These are phyloP conservation scores for Ellobius talpinus DNA, from an alignment of 2,113 vertebrate genomes.

Conservation along the genomic window DNA sequence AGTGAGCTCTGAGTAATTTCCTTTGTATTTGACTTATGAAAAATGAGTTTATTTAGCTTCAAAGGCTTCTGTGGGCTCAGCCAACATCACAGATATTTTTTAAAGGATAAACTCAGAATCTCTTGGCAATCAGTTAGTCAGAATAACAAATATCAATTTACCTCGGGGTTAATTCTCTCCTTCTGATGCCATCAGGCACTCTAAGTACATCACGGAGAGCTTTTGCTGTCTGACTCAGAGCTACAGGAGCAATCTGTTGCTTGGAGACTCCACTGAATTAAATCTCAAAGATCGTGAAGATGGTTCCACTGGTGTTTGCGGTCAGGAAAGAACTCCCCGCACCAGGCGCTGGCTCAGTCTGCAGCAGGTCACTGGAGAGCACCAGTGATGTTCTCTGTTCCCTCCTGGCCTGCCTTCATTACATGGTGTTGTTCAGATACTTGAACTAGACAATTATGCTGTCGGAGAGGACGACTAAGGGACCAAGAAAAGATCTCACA, in stretches of 20 bases:
- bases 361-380: neutral
- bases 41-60: conserved; percentile 65
- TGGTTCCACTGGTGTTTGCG: neutral
- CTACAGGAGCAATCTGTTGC: neutral
- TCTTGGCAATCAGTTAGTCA: conserved; percentile 49
- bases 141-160: conserved; percentile 49
- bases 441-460: neutral
- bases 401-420: conserved; percentile 11
- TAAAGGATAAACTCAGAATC: conserved; percentile 61
- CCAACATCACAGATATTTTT: conserved; percentile 59
- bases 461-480: neutral
- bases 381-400: neutral
- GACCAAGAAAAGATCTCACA: neutral
- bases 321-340: neutral
- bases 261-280: conserved; percentile 53
- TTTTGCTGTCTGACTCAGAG: neutral
- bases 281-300: conserved; percentile 33
- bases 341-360: neutral
- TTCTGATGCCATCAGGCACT: neutral
- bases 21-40: conserved; percentile 62
- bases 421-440: neutral
- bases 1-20: conserved; percentile 33
- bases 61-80: conserved; percentile 51
- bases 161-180: conserved; percentile 11
- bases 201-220: neutral